Evolutionary conservation across 2,888 invertebrate genomes (phyloP), one percentile per base, ranked within the genome.

Genomic region (Diarsia dahlii): DNA sequence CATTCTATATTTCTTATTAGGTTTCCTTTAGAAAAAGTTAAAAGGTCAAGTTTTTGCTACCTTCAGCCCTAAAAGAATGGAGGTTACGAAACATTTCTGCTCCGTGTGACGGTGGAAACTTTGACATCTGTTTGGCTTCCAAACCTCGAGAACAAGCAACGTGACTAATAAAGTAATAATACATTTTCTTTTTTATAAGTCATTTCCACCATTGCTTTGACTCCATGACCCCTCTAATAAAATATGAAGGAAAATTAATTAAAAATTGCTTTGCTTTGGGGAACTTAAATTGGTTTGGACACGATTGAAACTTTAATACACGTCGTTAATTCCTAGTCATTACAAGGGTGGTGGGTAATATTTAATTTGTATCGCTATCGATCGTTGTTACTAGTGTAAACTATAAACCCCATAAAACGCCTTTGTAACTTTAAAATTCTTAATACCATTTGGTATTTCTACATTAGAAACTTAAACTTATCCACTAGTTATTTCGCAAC

Each of bases 281-380:
- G 46, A 54, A 81, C 39, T 68, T 60, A 28, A 67, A 76, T 50
- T 70, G 48, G 18, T 67, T 62, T 18, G 34, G 63, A 60, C 64
- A 77, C 71, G 64, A 67, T 71, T 58, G 46, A 60, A 76, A 76
- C 48, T 76, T 71, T 52, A 64, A 67, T 76, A 60, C 48, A 70
- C 45, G 18, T 60, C 34, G 60, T 67, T 67, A 28, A n/a, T 71
- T 50, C 18, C 39, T 52, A 28, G 54, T 81, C 34, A 58, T 62
- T 58, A 63, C 3, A 68, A 39, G 62, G 50, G 23, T 34, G 52
- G 39, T 52, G 62, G 8, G 52, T 48, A 54, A 50, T 60, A 71
- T 60, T 58, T 76, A 28, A 71, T 76, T 67, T 56, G 63, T 76
- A 39, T 67, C 15, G 50, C 23, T 48, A 67, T 71, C 48, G 77